Base-by-base conservation (phyloP, 2,888 invertebrate species). In the Andricus curvator region DNA sequence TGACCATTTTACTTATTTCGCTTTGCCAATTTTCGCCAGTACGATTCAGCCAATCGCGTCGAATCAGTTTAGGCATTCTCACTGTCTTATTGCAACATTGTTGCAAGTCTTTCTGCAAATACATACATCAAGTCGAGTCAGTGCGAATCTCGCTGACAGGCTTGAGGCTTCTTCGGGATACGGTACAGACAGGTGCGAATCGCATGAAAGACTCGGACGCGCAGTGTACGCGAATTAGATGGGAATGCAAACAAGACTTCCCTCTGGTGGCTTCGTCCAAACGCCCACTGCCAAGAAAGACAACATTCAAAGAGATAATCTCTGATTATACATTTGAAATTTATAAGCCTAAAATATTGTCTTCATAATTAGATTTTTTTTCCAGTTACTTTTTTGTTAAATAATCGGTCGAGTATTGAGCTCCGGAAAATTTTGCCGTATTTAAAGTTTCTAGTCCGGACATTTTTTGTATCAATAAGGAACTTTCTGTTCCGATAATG, bases 121-220 rank as follows among this genome's bases (percentile, higher is more conserved):
- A 89, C 87, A 89, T 88, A 88, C 89, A 89, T 89, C 88, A 89
- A 89, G 89, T 88, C 85, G 84, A 87, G 88, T 88, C 84, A 82
- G 86, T 87, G 88, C 88, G 88, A 88, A 89, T 88, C 89, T 85
- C 86, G 88, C 81, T 88, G 88, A 89, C 89, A 89, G 89, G 88
- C 88, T 88, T 88, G 84, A 88, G 84, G 86, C 86, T 86, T 84
- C 85, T 84, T 81, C 86, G 86, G 85, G 84, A 89, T 87, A 85
- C 85, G 86, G 82, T 84, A 84, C 70, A 85, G 88, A 89, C 89
- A 89, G 89, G 88, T 89, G 89, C 87, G 89, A 87, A 84, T 86
- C 84, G 81, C 85, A 83, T 88, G 88, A 89, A 87, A 87, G 88
- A 86, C 86, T 78, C 78, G 80, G 13, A 62, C 62, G 15, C 13